These are phyloP conservation scores for Mellilla xanthometata DNA, from an alignment of 2,888 invertebrate species.

Conservation along the genomic window DNA sequence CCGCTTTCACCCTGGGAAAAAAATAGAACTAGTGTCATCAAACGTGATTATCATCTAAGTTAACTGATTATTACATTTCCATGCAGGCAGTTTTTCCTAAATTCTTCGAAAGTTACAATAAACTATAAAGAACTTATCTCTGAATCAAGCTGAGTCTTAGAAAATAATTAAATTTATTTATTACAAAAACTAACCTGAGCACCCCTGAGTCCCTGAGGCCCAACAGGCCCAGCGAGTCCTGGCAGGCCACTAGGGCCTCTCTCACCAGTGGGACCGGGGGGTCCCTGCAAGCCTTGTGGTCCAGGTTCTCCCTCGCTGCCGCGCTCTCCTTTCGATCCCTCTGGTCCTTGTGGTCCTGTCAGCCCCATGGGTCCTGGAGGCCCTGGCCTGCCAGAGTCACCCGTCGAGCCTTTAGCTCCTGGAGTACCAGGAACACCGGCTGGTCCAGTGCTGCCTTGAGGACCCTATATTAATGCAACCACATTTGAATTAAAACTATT, in stretches of 20 bases:
- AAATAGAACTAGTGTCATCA: too few species aligned
- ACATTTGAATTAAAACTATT: too few species aligned
- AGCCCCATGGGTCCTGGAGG: slow-evolving; percentile 86
- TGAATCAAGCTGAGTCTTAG: too few species aligned
- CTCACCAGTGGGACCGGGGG: slow-evolving; percentile 86
- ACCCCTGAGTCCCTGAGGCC: slow-evolving; percentile 86
- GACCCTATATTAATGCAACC: slow-evolving; percentile 78
- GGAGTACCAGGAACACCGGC: slow-evolving; percentile 86
- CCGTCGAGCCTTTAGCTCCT: slow-evolving; percentile 87
- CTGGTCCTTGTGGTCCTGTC: slow-evolving; percentile 87
- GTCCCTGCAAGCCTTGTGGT: slow-evolving; percentile 86
- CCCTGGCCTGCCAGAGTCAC: slow-evolving; percentile 87
- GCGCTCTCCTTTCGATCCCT: slow-evolving; percentile 89
- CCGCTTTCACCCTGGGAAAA: slow-evolving; percentile 86
- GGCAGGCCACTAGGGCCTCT: slow-evolving; percentile 84
- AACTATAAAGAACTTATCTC: too few species aligned
- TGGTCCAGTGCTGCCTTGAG: slow-evolving; percentile 86
- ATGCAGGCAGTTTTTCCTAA: too few species aligned
- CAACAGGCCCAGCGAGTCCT: slow-evolving; percentile 85
- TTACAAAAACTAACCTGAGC: slow-evolving; percentile 70
- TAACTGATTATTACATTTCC: too few species aligned
- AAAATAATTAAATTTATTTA: neutral
- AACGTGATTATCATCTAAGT: too few species aligned
- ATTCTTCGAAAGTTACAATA: too few species aligned
- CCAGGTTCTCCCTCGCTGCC: slow-evolving; percentile 88